Evolutionary conservation across 2,797 vertebrate genomes (phyloP).

Genomic region (Nothura maculosa): DNA sequence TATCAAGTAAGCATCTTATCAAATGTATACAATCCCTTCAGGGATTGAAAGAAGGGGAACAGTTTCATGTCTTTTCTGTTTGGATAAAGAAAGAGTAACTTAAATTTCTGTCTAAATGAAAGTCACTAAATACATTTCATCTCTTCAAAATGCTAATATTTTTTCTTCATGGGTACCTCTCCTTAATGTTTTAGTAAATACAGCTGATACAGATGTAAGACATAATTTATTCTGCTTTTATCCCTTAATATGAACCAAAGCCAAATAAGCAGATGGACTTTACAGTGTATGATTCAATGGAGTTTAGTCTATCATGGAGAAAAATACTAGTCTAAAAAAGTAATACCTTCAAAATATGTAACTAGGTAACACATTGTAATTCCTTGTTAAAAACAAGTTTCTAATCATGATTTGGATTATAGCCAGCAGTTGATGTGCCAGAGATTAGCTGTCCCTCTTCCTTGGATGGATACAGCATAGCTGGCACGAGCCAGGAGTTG

Average conservation of each 20-base stretch:
- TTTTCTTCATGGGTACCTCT: background rate
- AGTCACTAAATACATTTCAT: background rate
- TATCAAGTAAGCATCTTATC: background rate
- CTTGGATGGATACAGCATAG: background rate
- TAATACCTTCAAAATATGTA: background rate
- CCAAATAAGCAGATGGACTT: background rate
- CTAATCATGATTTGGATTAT: background rate
- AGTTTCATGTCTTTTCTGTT: background rate
- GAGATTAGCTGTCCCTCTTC: background rate
- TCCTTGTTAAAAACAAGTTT: background rate
- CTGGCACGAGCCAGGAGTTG: background rate
- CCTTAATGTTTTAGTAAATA: background rate
- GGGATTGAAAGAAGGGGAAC: background rate
- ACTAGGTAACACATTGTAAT: background rate
- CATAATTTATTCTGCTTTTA: background rate
- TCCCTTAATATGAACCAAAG: background rate
- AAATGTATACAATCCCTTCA: background rate
- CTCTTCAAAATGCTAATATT: background rate
- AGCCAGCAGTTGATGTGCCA: background rate
- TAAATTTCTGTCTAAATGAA: background rate
- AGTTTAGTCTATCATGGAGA: background rate
- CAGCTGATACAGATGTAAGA: background rate
- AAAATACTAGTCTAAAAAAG: background rate
- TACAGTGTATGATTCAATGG: background rate
- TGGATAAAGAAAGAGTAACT: background rate